phyloP scores from a whole-genome alignment of 1,140 invertebrate genomes.

The Drosophila aff. region DNA sequence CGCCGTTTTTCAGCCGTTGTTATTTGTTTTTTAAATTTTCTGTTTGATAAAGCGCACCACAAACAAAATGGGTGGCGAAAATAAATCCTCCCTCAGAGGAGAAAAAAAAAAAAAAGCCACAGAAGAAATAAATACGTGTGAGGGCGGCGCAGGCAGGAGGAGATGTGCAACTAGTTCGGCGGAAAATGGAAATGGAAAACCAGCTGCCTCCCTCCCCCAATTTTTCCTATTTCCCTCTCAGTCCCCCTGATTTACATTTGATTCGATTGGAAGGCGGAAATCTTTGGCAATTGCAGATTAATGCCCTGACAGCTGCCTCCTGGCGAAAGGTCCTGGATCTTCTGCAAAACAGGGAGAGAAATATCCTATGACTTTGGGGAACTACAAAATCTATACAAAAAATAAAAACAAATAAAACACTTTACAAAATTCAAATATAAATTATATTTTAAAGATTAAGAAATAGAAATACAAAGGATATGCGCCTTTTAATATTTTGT shows the following conservation, averaged over 20 bases:
- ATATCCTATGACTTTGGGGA: background rate
- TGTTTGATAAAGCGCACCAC: slow-evolving; percentile 80
- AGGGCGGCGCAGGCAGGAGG: slow-evolving; percentile 14
- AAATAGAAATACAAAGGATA: no score
- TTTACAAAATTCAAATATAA: no score
- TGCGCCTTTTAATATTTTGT: no score
- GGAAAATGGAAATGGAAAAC: slow-evolving; percentile 65
- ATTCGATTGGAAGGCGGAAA: slow-evolving; percentile 78
- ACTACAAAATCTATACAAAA: background rate
- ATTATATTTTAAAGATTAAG: no score
- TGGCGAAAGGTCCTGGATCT: slow-evolving; percentile 30
- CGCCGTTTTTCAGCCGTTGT: slow-evolving; percentile 48
- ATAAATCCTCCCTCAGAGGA: slow-evolving; percentile 28
- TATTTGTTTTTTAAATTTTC: slow-evolving; percentile 83
- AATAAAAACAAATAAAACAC: no score
- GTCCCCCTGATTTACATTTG: slow-evolving; percentile 76
- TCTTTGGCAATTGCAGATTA: slow-evolving; percentile 82
- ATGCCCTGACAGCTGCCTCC: slow-evolving; percentile 78
- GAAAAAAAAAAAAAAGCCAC: slow-evolving; percentile 1
- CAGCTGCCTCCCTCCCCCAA: slow-evolving; percentile 1
- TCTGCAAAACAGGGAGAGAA: background rate
- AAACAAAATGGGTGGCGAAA: slow-evolving; percentile 83
- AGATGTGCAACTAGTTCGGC: slow-evolving; percentile 77
- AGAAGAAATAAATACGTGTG: slow-evolving; percentile 51
- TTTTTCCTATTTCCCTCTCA: slow-evolving; percentile 4